Evolutionary conservation across 2,797 vertebrate species (phyloP), one percentile per base, ranked within the genome.

Genomic region (Valencia hispanica): DNA sequence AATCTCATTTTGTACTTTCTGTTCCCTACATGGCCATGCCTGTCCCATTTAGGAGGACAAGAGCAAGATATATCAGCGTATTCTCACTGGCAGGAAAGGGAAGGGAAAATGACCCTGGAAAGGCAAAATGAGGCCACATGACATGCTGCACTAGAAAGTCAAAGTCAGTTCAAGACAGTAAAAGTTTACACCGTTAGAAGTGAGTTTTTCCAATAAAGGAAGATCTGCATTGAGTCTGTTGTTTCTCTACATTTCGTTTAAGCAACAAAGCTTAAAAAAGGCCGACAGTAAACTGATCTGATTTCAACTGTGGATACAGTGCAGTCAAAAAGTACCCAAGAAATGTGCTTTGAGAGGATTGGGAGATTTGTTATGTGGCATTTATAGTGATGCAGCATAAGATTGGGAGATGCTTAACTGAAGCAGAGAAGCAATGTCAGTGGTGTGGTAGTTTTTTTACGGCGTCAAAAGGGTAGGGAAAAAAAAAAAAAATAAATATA

Each of bases 41-140:
- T 78, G 84, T 86, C 84, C 87, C 86, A 87, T 79, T 89, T 83
- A 70, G 68, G 80, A 75, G 77, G 82, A 82, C 79, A 78, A 72
- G 80, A 82, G 83, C 74, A 72, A 66, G 50, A 84, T 74, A 87
- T 81, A 78, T 89, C 82, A 82, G 84, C 72, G n/a, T 74, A 84
- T 87, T 87, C 77, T 72, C 84, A 47, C 76, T 18, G 59, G 73
- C 82, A 74, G 71, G 45, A 70, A 30, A 66, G 59, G 48, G 72
- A 30, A 66, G 59, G 48, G 72, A 77, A 83, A 88, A 86, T 79
- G 82, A 85, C 81, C 82, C 59, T 57, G 71, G 75, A 77, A 85
- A 84, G 77, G 55, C 50, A 27, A 87, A 87, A 86, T 48, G 61
- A 88, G 85, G 76, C 76, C 85, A 86, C 43, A 48, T 73, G 79